Conservation (phyloP, 2,113 vertebrate species). For the Lycocorax pyrrhopterus region DNA sequence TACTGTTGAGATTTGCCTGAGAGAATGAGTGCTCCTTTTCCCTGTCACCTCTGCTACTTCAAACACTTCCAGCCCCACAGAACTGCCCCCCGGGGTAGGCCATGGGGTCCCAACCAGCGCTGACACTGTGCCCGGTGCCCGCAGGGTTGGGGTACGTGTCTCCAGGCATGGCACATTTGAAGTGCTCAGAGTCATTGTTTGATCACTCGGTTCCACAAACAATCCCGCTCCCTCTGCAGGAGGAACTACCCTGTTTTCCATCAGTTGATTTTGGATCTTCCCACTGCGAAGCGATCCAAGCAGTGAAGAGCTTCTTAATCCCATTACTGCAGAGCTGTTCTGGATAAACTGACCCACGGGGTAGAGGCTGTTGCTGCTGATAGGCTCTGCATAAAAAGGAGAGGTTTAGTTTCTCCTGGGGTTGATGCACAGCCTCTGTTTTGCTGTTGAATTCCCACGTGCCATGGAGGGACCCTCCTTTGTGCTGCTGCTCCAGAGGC, state of each 20-base stretch:
- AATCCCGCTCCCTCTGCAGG: not conserved
- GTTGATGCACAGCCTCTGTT: not conserved
- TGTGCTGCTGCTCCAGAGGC: not conserved
- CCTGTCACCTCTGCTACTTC: not conserved
- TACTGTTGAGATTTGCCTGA: not conserved
- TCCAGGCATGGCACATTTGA: not conserved
- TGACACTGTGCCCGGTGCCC: fast-evolving
- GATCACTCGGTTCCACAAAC: slow-evolving; percentile 29
- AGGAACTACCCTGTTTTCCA: slow-evolving; percentile 16
- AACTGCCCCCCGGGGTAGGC: not conserved
- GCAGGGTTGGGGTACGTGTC: fast-evolving
- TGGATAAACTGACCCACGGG: not conserved
- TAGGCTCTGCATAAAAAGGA: not conserved
- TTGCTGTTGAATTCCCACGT: not conserved
- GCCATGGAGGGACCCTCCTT: not conserved
- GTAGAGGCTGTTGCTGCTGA: not conserved
- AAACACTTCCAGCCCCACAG: not conserved
- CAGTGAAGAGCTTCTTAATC: slow-evolving; percentile 35
- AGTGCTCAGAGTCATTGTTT: not conserved
- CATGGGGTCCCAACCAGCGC: fast-evolving
- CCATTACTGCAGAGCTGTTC: not conserved
- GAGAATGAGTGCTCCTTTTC: not conserved
- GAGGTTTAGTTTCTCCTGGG: not conserved
- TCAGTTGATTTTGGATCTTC: slow-evolving; percentile 52
- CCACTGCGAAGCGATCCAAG: not conserved